Percentiles rank a stretch among this genome's conserved stretches.
Conservation (phyloP, 2,113 vertebrate genomes). For the Noctilio leporinus region DNA sequence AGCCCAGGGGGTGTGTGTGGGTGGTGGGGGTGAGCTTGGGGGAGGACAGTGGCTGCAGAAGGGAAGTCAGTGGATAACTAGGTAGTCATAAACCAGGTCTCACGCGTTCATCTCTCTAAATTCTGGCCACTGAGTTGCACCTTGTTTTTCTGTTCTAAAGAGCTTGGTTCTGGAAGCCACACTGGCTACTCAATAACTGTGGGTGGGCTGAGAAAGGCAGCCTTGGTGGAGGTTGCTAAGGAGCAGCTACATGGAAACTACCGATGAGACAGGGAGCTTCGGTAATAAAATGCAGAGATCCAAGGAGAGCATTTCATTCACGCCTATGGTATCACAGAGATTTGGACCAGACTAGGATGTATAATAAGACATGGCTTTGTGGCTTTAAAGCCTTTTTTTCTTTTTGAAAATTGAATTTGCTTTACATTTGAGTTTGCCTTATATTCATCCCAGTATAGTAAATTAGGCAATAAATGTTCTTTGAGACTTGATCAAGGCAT, state of each 20-base stretch:
- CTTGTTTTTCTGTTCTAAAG: conserved; percentile 41
- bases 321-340: background rate
- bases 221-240: conserved; percentile 39
- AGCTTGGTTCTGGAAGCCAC: conserved; percentile 39
- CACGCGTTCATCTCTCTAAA: background rate
- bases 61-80: background rate
- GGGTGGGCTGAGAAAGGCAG: conserved; percentile 35
- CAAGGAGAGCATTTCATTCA: background rate
- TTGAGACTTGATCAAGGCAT: background rate
- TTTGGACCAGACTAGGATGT: background rate
- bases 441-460: background rate
- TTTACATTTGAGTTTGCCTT: conserved; percentile 10
- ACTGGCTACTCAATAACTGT: background rate
- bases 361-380: background rate
- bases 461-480: background rate
- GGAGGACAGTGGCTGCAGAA: background rate
- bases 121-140: background rate
- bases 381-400: conserved; percentile 9
- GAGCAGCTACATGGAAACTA: conserved; percentile 22
- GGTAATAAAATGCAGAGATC: background rate
- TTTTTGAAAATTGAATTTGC: conserved; percentile 33
- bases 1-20: background rate
- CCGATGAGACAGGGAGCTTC: background rate
- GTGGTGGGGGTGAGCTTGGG: background rate
- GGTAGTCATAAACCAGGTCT: background rate